Base-by-base conservation (phyloP, 2,888 invertebrate genomes). In the Meliscaeva auricollis region DNA sequence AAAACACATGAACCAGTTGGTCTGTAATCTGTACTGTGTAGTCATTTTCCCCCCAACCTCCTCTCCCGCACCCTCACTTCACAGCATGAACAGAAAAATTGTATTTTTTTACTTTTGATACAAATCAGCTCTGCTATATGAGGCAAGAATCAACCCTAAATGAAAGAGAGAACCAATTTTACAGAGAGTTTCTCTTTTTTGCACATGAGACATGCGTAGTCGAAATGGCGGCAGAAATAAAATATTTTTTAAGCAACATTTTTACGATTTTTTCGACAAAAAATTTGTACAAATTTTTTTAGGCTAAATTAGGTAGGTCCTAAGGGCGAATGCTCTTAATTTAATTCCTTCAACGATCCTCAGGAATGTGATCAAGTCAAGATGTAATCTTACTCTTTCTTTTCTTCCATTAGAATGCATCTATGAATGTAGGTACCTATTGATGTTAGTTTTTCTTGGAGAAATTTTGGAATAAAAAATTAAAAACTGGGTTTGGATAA, bases 141-240 rank as follows among this genome's bases (percentile, higher is more conserved):
- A 79, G 44, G 52, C 50, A 68, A 32, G n/a, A 64, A 46, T 17
- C 38, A 44, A 58, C 56, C 58, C 58, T 60, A 22, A 6, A 38
- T 30, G 68, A 73, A 20, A 78, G 52, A 77, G 73, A 77, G 41
- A 13, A 62, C 68, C 38, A 22, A 54, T 0, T 54, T 13, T 15
- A 41, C 26, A 69, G 20, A 52, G 35, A 35, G 4, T 56, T 22
- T 82, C 82, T 20, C 70, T 82, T 73, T 82, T 44, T 9, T 56
- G 3, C 26, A 46, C 46, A 73, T 56, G 11, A 32, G 44, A 69
- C 62, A 73, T 62, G 17, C 64, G 44, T 66, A 26, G 46, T 52
- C 46, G 52, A 58, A 46, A 72, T 72, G 58, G 41, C 41, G 44
- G n/a, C 15, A 2, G 8, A 6, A 41, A 64, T 32, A 38, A 46